phyloP scores from a whole-genome alignment of 2,113 vertebrate species.

The Gambusia affinis region DNA sequence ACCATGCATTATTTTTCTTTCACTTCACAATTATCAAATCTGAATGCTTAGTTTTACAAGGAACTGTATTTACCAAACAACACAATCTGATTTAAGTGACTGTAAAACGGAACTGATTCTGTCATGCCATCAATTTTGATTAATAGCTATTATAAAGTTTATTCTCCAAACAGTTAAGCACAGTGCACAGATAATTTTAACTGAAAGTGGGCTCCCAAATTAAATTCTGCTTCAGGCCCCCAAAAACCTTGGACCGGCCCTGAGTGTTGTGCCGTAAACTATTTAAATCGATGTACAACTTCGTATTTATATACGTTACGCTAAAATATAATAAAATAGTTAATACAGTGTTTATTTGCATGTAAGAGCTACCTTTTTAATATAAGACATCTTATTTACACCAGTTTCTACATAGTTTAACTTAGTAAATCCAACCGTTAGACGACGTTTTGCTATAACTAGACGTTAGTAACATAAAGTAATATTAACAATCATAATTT shows the following conservation, averaged over 20 bases:
- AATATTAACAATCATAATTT: background rate
- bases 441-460: background rate
- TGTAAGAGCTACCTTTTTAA: background rate
- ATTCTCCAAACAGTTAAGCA: background rate
- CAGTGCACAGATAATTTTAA: background rate
- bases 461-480: constrained; percentile 6
- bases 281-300: background rate
- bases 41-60: too few relatives aligned
- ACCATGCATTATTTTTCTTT: too few relatives aligned
- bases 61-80: too few relatives aligned
- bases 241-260: background rate
- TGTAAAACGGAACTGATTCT: too few relatives aligned
- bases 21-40: too few relatives aligned
- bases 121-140: too few relatives aligned
- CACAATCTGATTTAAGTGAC: too few relatives aligned
- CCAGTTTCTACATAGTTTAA: background rate
- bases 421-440: background rate
- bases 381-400: background rate
- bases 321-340: background rate
- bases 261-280: background rate
- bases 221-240: background rate
- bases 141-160: too few relatives aligned
- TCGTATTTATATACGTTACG: background rate
- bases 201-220: background rate
- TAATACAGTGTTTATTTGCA: background rate